Percentiles rank a stretch among this genome's conserved stretches.
Evolutionary conservation across 2,888 invertebrate species (phyloP).

Genomic region (Podotricha telesiphe): DNA sequence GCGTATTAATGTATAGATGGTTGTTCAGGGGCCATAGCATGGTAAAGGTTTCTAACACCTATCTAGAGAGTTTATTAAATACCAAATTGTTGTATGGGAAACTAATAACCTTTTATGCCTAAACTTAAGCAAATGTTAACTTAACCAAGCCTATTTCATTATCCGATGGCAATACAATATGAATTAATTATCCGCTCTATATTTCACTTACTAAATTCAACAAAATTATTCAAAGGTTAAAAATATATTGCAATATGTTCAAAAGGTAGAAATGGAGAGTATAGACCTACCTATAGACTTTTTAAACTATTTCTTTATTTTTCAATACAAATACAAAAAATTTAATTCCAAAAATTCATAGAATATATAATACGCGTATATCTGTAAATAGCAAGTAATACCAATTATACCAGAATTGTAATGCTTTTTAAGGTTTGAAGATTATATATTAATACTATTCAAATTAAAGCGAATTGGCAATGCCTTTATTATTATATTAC

Average conservation of each 20-base stretch:
- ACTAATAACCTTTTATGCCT: conserved; percentile 28
- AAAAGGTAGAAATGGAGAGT: neutral
- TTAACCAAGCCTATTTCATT: conserved; percentile 16
- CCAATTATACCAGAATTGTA: no score
- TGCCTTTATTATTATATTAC: conserved; percentile 9
- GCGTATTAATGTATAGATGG: no score
- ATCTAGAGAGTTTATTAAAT: conserved; percentile 13
- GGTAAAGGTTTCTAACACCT: neutral
- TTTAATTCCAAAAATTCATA: no score
- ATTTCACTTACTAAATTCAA: neutral
- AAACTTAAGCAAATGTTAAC: conserved; percentile 20
- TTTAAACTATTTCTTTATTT: no score
- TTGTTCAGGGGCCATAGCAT: neutral
- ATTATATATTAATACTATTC: conserved; percentile 1
- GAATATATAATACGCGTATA: no score
- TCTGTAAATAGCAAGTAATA: no score
- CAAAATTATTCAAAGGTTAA: neutral
- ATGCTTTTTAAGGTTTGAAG: neutral
- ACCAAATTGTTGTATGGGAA: conserved; percentile 28
- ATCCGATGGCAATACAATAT: conserved; percentile 4
- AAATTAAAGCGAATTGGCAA: conserved; percentile 19
- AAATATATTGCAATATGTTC: neutral
- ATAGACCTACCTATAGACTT: no score
- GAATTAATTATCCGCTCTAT: conserved; percentile 17
- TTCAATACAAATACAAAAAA: no score